These are phyloP conservation scores for Hemibagrus guttatus DNA, from an alignment of 2,797 vertebrate genomes.

Conservation along the genomic window DNA sequence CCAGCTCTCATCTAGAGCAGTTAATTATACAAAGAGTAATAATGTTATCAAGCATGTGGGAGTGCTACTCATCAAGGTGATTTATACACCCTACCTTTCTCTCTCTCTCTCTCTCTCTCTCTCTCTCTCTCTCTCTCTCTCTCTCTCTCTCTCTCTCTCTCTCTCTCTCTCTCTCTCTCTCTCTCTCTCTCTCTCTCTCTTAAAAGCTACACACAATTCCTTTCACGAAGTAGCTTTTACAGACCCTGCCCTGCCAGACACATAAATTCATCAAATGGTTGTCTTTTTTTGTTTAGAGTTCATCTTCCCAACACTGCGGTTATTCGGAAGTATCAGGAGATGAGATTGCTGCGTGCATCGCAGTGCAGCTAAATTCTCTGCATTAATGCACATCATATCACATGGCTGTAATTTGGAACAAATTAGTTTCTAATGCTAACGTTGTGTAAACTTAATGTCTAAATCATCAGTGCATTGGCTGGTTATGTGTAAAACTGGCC, in stretches of 20 bases:
- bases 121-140: conserved; percentile 7
- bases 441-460: neutral
- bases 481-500: neutral
- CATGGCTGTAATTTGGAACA: neutral
- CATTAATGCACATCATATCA: conserved; percentile 7
- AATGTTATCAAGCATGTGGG: conserved; percentile 52
- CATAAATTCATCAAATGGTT: conserved; percentile 53
- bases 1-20: conserved; percentile 39
- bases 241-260: conserved; percentile 38
- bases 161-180: conserved; percentile 41
- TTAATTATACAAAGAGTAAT: conserved; percentile 58
- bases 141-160: conserved; percentile 28
- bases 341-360: conserved; percentile 4
- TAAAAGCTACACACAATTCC: conserved; percentile 32
- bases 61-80: conserved; percentile 50
- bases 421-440: neutral
- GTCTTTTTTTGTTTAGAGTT: conserved; percentile 44
- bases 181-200: conserved; percentile 39
- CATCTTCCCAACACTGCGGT: conserved; percentile 45
- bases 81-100: conserved; percentile 45
- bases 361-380: conserved; percentile 2
- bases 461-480: neutral
- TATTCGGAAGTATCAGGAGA: conserved; percentile 22
- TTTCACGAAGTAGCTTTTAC: conserved; percentile 36
- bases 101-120: conserved; percentile 39